These are phyloP conservation scores for Amiota minor DNA, from an alignment of 2,888 invertebrate species.

Conservation along the genomic window DNA sequence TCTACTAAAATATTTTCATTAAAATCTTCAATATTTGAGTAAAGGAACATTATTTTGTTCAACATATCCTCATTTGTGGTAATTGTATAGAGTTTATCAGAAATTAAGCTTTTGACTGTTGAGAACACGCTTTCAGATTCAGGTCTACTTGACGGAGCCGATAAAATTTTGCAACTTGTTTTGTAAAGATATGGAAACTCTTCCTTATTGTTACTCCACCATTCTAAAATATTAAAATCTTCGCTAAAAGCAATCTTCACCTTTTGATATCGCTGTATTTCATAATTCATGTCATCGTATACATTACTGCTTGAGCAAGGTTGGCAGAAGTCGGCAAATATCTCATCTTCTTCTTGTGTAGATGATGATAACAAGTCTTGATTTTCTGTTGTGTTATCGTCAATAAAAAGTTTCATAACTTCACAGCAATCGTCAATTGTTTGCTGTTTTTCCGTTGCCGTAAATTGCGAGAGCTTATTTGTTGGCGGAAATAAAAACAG, in stretches of 20 bases:
- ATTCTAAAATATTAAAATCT: conserved; percentile 16
- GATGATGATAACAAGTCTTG: neutral
- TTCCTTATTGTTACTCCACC: conserved; percentile 25
- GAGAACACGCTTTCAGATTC: conserved; percentile 37
- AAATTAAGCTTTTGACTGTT: conserved; percentile 36
- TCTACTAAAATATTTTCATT: neutral
- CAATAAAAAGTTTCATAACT: neutral
- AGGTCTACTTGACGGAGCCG: conserved; percentile 37
- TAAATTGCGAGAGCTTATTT: conserved; percentile 21
- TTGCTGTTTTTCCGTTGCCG: conserved; percentile 19
- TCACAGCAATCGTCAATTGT: neutral
- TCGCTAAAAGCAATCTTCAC: neutral
- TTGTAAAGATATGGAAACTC: conserved; percentile 41
- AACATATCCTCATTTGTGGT: conserved; percentile 27
- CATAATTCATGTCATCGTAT: too few relatives aligned
- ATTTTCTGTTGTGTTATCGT: neutral
- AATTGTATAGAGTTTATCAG: conserved; percentile 30
- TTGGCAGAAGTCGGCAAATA: too few relatives aligned
- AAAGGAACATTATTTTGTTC: conserved; percentile 41
- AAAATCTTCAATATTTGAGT: conserved; percentile 27
- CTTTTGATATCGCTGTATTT: neutral
- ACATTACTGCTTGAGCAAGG: too few relatives aligned
- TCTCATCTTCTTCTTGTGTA: too few relatives aligned
- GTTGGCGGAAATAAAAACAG: conserved; percentile 25
- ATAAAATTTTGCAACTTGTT: conserved; percentile 42